Conservation (phyloP, 2,888 invertebrate species). For the Ophioninae sp. region DNA sequence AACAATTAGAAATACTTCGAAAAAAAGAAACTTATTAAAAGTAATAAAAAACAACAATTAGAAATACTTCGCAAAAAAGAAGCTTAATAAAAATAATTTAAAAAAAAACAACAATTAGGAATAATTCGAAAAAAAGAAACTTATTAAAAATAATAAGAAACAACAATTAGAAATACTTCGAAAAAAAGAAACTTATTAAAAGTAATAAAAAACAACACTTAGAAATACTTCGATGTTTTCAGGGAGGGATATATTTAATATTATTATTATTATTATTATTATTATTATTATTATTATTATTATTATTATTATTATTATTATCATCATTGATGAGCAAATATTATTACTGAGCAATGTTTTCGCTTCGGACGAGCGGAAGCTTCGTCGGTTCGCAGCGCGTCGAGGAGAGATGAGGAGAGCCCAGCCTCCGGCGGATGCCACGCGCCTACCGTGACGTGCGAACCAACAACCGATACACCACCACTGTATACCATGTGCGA, state of each 20-base stretch:
- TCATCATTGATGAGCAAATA: not conserved
- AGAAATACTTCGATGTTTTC: not conserved
- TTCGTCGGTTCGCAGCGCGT: conserved; percentile 23
- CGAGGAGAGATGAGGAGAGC: conserved; percentile 36
- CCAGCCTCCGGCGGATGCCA: conserved; percentile 62
- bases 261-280: conserved; percentile 17
- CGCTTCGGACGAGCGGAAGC: conserved; percentile 45
- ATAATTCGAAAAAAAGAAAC: no score
- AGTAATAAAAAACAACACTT: not conserved
- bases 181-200: not conserved
- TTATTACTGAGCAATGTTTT: conserved; percentile 28
- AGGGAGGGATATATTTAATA: conserved; percentile 7
- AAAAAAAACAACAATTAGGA: no score
- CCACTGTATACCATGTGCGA: conserved; percentile 10
- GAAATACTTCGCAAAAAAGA: no score
- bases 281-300: conserved; percentile 15
- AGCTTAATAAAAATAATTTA: not conserved
- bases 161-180: no score
- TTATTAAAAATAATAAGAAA: not conserved
- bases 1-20: no score
- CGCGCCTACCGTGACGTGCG: conserved; percentile 58
- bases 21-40: not conserved
- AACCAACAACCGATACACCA: conserved; percentile 41
- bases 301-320: conserved; percentile 18
- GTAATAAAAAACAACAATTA: not conserved